A percentile compares a stretch with the other conserved stretches of the same genome.
Evolutionary conservation across 2,888 invertebrate genomes (phyloP).

Genomic region (Pinctada fucata): DNA sequence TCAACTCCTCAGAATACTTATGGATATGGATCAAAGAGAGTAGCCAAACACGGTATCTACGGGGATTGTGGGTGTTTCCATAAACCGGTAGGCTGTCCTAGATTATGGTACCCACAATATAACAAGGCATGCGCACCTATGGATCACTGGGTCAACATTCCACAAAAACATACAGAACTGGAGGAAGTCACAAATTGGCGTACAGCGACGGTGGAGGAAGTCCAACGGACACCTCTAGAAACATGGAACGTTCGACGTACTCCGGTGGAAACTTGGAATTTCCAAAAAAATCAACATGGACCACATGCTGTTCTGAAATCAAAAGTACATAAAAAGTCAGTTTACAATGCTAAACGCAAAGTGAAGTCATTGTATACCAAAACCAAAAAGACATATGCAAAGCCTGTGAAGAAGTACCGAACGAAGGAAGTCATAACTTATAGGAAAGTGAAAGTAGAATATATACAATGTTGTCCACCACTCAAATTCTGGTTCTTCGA

Average conservation of each 20-base stretch:
- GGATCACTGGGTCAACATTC: neutral
- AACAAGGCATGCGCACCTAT: neutral
- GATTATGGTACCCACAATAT: constrained; percentile 1
- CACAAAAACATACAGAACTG: neutral
- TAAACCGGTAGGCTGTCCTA: neutral
- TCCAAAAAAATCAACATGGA: neutral
- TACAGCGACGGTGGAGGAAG: neutral
- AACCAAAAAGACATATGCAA: neutral
- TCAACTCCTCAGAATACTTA: neutral
- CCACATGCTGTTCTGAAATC: neutral
- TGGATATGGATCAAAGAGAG: neutral
- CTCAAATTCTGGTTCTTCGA: neutral
- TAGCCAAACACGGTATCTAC: neutral
- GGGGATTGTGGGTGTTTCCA: neutral
- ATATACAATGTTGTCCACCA: neutral
- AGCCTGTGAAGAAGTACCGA: neutral
- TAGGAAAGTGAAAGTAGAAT: neutral
- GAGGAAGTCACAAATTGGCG: neutral
- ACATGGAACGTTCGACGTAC: neutral
- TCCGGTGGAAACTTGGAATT: neutral
- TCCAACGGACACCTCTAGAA: neutral
- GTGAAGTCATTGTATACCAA: neutral
- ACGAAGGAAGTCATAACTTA: neutral
- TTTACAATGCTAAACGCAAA: neutral
- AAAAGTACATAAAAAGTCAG: neutral